phyloP scores from a whole-genome alignment of 1,140 invertebrate genomes.

The Drosophila mayri region DNA sequence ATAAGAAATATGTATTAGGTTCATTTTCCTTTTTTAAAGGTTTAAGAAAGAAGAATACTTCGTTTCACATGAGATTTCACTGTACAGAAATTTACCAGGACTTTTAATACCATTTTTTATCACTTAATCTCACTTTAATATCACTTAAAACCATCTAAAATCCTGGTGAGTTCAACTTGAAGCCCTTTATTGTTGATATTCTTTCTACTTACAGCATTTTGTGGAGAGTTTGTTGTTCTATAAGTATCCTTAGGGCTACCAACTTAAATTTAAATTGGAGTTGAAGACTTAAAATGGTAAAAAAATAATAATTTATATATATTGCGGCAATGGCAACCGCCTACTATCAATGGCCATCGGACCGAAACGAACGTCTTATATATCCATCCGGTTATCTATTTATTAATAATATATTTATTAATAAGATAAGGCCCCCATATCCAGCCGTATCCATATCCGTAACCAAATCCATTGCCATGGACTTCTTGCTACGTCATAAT shows the following conservation, averaged over 20 bases:
- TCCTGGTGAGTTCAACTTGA: neutral
- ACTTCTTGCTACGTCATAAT: slow-evolving; percentile 37
- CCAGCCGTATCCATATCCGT: slow-evolving; percentile 11
- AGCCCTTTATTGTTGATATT: neutral
- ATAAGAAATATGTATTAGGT: neutral
- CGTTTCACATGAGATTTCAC: neutral
- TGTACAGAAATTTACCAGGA: neutral
- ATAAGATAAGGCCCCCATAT: slow-evolving; percentile 21
- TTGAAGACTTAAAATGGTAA: slow-evolving; percentile 4
- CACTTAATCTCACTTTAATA: neutral
- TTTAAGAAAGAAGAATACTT: neutral
- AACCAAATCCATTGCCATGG: slow-evolving; percentile 19
- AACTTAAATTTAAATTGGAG: slow-evolving; percentile 23
- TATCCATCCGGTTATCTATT: slow-evolving; percentile 42
- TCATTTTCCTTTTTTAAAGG: neutral
- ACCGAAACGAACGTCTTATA: slow-evolving; percentile 22
- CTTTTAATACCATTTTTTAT: neutral
- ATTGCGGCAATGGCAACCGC: neutral
- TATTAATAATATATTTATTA: slow-evolving; percentile 26
- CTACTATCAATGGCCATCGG: slow-evolving; percentile 23
- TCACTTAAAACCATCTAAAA: neutral
- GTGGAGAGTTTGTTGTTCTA: neutral
- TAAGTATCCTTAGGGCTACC: slow-evolving; percentile 35
- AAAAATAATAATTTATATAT: neutral
- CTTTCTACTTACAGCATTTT: slow-evolving; percentile 61